Base-by-base conservation (phyloP, 2,888 invertebrate species). In the Leptopterna dolabrata region DNA sequence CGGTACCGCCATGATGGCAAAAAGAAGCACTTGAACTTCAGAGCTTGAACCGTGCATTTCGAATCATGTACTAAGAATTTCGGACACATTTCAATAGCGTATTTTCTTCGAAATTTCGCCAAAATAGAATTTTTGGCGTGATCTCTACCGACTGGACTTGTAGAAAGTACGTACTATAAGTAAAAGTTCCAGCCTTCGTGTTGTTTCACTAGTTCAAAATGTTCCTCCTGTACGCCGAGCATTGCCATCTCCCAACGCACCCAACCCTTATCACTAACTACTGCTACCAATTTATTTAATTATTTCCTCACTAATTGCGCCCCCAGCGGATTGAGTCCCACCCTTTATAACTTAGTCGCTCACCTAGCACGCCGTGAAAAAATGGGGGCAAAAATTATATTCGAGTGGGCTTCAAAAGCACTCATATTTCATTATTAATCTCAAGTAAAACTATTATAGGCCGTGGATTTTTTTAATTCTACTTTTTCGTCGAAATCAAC, bases 261-360 rank as follows among this genome's bases (percentile, higher is more conserved):
- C 73, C 41, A 41, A 41, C 73, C 36, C 73, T 41, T 76, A n/a
- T 36, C 30, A n/a, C 16, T 76, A 76, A 76, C 41, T 76, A 76
- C 73, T 76, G 73, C 73, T 36, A 36, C 36, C 73, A 76, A 76
- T 76, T 76, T 41, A 16, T 76, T 41, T 41, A 76, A 76, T 76
- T 76, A 76, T 76, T 76, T 76, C 73, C 63, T 41, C 36, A n/a
- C 73, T 76, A 76, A 76, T 76, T 76, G 73, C 73, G 36, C 41
- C 24, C 63, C 24, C 63, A 7, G 63, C 2, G 51, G 51, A 51
- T 51, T n/a, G 16, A 63, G 19, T 14, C 41, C 70, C 19, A 29
- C 41, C 19, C 36, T 30, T 76, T 76, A 36, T 19, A 30, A 41
- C 73, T 30, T 4, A 76, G 73, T 19, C 19, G 41, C 73, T 76